Conservation (phyloP, 1,140 invertebrate species). For the Pissodes strobi region DNA sequence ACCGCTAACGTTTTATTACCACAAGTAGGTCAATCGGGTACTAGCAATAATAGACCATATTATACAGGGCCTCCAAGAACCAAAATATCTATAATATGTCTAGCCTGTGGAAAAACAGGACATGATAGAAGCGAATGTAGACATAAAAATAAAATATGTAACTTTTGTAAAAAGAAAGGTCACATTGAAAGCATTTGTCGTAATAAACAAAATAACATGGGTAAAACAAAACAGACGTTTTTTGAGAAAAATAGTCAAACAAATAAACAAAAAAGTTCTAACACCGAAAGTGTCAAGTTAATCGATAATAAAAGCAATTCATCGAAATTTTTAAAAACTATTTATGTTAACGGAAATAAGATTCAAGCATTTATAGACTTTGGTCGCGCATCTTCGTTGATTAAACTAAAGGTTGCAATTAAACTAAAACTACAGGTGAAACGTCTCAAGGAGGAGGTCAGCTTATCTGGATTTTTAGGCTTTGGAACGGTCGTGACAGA, state of each 20-base stretch:
- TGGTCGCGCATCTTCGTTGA: background rate
- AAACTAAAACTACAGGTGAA: too few species aligned
- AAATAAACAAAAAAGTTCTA: too few species aligned
- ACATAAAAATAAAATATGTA: constrained; percentile 1
- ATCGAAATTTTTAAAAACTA: background rate
- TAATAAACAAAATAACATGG: background rate
- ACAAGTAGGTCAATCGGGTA: background rate
- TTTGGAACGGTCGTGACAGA: background rate
- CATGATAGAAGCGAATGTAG: background rate
- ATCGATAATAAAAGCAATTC: background rate
- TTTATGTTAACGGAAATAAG: background rate
- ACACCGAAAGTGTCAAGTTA: background rate
- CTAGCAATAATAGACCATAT: too few species aligned
- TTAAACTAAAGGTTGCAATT: too few species aligned
- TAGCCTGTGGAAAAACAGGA: background rate
- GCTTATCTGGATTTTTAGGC: background rate
- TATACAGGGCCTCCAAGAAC: background rate
- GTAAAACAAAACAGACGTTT: background rate
- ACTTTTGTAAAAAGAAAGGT: too few species aligned
- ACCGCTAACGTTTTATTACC: too few species aligned
- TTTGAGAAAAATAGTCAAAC: background rate
- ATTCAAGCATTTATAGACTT: background rate
- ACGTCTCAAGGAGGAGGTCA: too few species aligned
- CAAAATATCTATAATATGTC: too few species aligned
- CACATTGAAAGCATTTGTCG: background rate